Evolutionary conservation across 2,888 invertebrate genomes (phyloP).

Genomic region (Ceratothoa steindachneri): DNA sequence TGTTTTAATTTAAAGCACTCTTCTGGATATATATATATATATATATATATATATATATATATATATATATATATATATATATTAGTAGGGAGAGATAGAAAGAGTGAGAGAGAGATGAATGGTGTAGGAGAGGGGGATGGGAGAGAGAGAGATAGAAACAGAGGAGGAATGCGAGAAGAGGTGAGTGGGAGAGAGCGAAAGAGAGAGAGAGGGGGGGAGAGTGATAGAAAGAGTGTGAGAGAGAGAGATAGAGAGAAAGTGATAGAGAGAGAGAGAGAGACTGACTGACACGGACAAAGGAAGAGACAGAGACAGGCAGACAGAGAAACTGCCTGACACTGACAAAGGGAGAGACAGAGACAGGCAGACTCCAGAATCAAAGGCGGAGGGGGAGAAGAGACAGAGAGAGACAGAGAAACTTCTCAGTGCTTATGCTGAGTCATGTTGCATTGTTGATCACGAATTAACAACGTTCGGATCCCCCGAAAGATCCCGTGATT

Average conservation of each 20-base stretch:
- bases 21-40: constrained; percentile 5
- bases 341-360: neutral
- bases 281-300: neutral
- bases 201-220: neutral
- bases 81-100: neutral
- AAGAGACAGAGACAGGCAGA: neutral
- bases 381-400: neutral
- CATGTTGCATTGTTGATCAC: neutral
- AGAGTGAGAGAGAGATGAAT: too few species aligned
- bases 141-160: neutral
- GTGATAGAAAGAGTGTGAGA: neutral
- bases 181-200: neutral
- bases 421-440: neutral
- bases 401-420: too few species aligned
- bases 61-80: constrained; percentile 26
- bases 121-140: too few species aligned
- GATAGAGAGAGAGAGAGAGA: neutral
- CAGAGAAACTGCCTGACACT: neutral
- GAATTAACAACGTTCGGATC: too few species aligned
- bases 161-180: neutral
- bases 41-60: constrained; percentile 23
- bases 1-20: too few species aligned
- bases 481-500: too few species aligned
- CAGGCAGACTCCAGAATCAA: neutral
- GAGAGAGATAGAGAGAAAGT: neutral